These are phyloP conservation scores for Eupsilia transversa DNA, from an alignment of 2,888 invertebrate genomes.

Conservation along the genomic window DNA sequence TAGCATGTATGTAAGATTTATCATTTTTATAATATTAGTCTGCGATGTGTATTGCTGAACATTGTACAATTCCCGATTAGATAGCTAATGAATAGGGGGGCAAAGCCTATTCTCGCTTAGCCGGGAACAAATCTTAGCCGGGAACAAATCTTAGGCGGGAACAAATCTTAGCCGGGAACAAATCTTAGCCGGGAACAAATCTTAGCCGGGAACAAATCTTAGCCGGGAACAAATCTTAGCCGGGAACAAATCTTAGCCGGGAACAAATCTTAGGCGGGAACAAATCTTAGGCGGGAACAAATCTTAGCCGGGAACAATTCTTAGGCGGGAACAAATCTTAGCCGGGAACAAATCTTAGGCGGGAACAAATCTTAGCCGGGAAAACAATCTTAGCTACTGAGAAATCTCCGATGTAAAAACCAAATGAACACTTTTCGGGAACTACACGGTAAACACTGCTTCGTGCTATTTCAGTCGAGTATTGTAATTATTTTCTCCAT, in stretches of 20 bases:
- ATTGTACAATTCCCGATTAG: background rate
- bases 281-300: background rate
- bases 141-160: background rate
- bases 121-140: background rate
- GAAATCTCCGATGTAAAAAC: background rate
- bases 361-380: no score
- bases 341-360: background rate
- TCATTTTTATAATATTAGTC: background rate
- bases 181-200: background rate
- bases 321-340: background rate
- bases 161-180: background rate
- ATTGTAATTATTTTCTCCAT: conserved; percentile 31
- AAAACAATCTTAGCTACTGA: background rate
- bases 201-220: background rate
- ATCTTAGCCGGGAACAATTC: background rate
- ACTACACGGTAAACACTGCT: background rate
- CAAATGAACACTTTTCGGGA: conserved; percentile 8
- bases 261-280: background rate
- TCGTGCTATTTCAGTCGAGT: conserved; percentile 31
- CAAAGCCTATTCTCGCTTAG: background rate
- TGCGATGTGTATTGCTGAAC: background rate
- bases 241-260: background rate
- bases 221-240: background rate
- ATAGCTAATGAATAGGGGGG: background rate
- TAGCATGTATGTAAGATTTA: background rate